phyloP scores from a whole-genome alignment of 2,888 invertebrate species.

The Callosobruchus maculatus region DNA sequence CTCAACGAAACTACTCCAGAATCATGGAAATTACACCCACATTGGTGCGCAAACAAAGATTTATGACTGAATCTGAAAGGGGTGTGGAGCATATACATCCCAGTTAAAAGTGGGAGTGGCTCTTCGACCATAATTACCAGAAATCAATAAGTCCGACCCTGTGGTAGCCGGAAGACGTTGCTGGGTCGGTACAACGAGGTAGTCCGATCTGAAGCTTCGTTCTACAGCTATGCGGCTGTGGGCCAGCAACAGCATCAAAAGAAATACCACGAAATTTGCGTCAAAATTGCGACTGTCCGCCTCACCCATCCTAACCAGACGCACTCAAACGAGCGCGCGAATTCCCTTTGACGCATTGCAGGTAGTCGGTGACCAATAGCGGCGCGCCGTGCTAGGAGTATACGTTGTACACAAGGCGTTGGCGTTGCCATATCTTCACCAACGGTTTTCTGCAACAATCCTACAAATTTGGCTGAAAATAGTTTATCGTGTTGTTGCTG shows the following conservation, averaged over 20 bases:
- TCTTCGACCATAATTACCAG: neutral
- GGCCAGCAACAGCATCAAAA: neutral
- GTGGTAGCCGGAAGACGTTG: neutral
- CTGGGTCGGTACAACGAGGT: neutral
- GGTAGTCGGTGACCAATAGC: neutral
- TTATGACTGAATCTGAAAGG: neutral
- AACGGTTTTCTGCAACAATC: neutral
- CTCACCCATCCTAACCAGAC: neutral
- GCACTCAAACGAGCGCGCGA: neutral
- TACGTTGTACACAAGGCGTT: neutral
- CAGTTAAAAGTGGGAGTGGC: neutral
- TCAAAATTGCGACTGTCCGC: neutral
- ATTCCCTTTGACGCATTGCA: neutral
- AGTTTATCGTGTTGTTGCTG: neutral
- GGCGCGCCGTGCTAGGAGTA: neutral
- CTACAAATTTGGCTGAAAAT: neutral
- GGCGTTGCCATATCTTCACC: neutral
- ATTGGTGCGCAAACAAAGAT: neutral
- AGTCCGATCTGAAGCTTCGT: neutral
- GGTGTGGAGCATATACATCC: neutral
- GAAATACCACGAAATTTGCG: neutral
- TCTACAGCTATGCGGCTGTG: neutral
- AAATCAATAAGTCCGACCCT: neutral
- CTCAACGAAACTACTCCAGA: neutral
- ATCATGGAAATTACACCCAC: neutral